Conservation (phyloP, 2,113 vertebrate species). For the Calidris pygmaea region DNA sequence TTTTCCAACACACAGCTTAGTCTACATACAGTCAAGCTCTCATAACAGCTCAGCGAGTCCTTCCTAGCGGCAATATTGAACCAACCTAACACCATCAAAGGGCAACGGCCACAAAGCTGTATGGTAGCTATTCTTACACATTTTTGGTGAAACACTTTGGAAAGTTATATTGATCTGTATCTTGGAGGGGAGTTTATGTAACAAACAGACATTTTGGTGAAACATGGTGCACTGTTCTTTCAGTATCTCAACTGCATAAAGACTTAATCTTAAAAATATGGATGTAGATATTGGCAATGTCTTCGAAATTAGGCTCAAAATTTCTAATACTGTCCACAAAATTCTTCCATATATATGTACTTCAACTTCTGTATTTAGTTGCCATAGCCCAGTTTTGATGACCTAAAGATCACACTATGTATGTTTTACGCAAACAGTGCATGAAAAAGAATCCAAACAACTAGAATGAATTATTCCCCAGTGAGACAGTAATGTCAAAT, state of each 20-base stretch:
- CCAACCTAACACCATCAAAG: neutral
- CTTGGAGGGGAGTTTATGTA: neutral
- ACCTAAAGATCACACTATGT: neutral
- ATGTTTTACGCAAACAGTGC: neutral
- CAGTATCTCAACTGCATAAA: neutral
- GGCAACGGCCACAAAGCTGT: neutral
- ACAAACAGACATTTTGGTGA: neutral
- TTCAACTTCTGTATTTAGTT: neutral
- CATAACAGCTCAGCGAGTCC: neutral
- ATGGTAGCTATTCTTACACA: neutral
- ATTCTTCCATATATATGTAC: neutral
- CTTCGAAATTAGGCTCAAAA: neutral
- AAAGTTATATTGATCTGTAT: neutral
- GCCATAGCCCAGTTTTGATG: neutral
- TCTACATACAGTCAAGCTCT: neutral
- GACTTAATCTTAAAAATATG: neutral
- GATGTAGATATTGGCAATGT: neutral
- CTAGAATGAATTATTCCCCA: neutral
- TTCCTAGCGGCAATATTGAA: neutral
- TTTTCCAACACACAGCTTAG: neutral
- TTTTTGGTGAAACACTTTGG: neutral
- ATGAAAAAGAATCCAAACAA: neutral
- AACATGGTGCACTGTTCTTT: neutral
- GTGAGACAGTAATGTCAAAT: neutral
- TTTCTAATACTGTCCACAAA: neutral